These are phyloP conservation scores for Schrankia costaestrigalis DNA, from an alignment of 2,888 invertebrate genomes.

Conservation along the genomic window DNA sequence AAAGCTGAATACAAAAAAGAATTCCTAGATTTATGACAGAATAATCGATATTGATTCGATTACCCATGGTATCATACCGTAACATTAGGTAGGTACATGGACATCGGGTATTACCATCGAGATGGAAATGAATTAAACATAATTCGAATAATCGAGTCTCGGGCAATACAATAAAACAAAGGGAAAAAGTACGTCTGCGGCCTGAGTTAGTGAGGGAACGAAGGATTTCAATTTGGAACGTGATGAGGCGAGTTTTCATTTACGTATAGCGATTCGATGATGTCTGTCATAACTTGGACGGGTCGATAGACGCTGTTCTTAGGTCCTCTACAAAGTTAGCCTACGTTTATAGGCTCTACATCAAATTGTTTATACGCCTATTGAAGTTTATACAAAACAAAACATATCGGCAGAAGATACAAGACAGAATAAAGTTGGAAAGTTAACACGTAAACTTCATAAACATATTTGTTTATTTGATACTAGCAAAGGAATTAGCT, in stretches of 20 bases:
- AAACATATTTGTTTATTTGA: too few relatives aligned
- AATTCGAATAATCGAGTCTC: slow-evolving; percentile 78
- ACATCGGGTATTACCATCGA: slow-evolving; percentile 59
- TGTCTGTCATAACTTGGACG: slow-evolving; percentile 47
- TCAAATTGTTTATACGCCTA: too few relatives aligned
- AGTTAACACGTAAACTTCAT: too few relatives aligned
- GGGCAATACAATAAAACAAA: slow-evolving; percentile 76
- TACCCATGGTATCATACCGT: slow-evolving; percentile 34
- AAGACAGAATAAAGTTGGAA: too few relatives aligned
- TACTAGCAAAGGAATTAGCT: too few relatives aligned
- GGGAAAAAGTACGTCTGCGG: slow-evolving; percentile 68
- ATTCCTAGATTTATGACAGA: slow-evolving; percentile 8
- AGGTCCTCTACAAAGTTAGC: too few relatives aligned
- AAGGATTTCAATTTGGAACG: slow-evolving; percentile 81
- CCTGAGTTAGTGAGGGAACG: slow-evolving; percentile 61
- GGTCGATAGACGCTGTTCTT: too few relatives aligned
- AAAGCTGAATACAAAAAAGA: too few relatives aligned
- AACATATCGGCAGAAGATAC: too few relatives aligned
- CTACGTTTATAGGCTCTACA: too few relatives aligned
- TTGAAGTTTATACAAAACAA: too few relatives aligned
- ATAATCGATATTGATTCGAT: slow-evolving; percentile 31
- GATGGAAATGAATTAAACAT: slow-evolving; percentile 78
- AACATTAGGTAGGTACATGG: slow-evolving; percentile 44
- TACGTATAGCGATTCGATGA: slow-evolving; percentile 57
- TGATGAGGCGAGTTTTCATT: slow-evolving; percentile 78